Evolutionary conservation across 2,113 vertebrate genomes (phyloP).

Genomic region (Probosciger aterrimus): DNA sequence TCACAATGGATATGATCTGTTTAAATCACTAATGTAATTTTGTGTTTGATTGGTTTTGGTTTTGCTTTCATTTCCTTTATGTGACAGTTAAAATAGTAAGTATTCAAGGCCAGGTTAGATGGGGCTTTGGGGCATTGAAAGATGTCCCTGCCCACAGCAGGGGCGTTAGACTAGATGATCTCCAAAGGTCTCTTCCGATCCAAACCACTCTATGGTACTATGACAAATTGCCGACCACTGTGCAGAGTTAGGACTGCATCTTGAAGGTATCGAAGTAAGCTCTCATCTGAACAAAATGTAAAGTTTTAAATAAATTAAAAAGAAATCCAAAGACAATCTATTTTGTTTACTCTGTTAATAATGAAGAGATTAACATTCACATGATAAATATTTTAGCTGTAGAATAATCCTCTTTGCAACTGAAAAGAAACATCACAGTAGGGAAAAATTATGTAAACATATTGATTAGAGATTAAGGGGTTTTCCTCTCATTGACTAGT

Average conservation of each 20-base stretch:
- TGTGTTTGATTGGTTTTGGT: background rate
- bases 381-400: constrained; percentile 60
- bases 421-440: constrained; percentile 24
- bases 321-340: constrained; percentile 28
- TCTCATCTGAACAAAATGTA: background rate
- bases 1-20: background rate
- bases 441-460: constrained; percentile 53
- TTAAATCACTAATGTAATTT: background rate
- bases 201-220: background rate
- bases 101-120: background rate
- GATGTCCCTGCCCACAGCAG: background rate
- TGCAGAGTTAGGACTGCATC: constrained; percentile 7
- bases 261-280: background rate
- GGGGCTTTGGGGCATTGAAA: background rate
- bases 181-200: background rate
- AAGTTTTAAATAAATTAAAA: constrained; percentile 56
- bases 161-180: background rate
- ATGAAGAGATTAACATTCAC: constrained; percentile 59
- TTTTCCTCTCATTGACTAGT: constrained; percentile 76
- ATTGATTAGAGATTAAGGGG: constrained; percentile 66
- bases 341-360: constrained; percentile 47
- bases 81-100: background rate
- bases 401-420: constrained; percentile 72
- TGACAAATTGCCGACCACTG: background rate
- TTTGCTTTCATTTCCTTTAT: background rate